These are phyloP conservation scores for Xenopus tropicalis DNA, from an alignment of 2,113 vertebrate genomes.

Conservation along the genomic window DNA sequence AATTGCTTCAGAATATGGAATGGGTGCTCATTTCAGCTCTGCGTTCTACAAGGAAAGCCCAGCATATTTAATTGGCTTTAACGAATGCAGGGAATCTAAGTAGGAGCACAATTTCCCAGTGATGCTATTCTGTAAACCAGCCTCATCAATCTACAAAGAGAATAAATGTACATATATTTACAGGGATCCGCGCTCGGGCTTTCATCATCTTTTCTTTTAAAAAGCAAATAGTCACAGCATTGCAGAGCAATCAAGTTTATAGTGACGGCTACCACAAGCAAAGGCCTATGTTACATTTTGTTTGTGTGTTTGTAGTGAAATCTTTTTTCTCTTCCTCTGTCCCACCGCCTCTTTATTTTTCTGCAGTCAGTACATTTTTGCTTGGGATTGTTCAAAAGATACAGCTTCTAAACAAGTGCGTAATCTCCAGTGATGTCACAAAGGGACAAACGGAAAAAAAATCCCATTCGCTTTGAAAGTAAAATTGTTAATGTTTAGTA, in stretches of 20 bases:
- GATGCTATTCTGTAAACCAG: background rate
- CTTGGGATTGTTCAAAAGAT: too few relatives aligned
- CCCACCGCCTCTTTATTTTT: too few relatives aligned
- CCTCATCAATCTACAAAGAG: constrained; percentile 6
- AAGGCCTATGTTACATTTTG: background rate
- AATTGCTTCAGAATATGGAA: background rate
- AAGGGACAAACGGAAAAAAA: too few relatives aligned
- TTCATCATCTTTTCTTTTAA: constrained; percentile 5
- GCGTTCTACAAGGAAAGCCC: background rate
- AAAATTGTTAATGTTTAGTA: too few relatives aligned
- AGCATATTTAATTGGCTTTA: constrained; percentile 2
- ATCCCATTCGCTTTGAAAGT: too few relatives aligned
- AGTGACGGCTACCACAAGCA: background rate
- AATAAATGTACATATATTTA: constrained; percentile 9
- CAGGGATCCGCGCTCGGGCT: background rate
- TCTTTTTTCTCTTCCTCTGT: background rate
- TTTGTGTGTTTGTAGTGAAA: background rate
- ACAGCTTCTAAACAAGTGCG: too few relatives aligned
- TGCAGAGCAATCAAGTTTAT: background rate
- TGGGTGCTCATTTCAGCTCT: background rate
- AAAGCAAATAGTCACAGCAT: background rate
- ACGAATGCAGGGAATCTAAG: background rate
- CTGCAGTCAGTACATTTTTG: too few relatives aligned
- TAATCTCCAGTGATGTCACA: too few relatives aligned
- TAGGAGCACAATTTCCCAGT: background rate